Evolutionary conservation across 2,888 invertebrate species (phyloP).

Genomic region (Anorthoa munda): DNA sequence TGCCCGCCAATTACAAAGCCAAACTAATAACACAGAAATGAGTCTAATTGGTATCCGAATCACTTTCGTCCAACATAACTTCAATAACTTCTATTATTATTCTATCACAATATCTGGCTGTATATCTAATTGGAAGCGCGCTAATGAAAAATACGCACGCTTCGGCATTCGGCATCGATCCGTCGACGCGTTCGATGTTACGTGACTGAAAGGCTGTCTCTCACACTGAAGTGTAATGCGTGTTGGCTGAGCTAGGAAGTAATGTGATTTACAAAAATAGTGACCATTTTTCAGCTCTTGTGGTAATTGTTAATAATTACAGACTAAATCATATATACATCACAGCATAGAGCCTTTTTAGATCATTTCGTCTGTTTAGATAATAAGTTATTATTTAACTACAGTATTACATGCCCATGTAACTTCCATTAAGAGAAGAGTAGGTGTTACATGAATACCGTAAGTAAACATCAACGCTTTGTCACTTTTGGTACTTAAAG

Average conservation of each 20-base stretch:
- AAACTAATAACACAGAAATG: slow-evolving; percentile 13
- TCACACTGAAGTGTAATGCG: slow-evolving; percentile 70
- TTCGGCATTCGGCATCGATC: slow-evolving; percentile 85
- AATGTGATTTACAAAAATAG: not conserved
- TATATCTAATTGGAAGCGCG: slow-evolving; percentile 67
- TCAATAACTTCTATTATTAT: slow-evolving; percentile 48
- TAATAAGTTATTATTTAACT: too few species aligned
- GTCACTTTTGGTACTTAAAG: too few species aligned
- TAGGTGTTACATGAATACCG: too few species aligned
- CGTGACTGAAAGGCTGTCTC: slow-evolving; percentile 75
- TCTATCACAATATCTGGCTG: slow-evolving; percentile 48
- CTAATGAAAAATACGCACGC: slow-evolving; percentile 89
- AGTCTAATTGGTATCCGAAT: slow-evolving; percentile 18
- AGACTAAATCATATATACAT: too few species aligned
- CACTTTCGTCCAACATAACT: slow-evolving; percentile 29
- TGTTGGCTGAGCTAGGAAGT: not conserved
- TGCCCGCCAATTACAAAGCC: slow-evolving; percentile 4
- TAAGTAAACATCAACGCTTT: too few species aligned
- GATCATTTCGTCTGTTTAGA: too few species aligned
- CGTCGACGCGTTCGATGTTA: slow-evolving; percentile 83
- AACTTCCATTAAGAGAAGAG: too few species aligned
- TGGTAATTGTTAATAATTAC: too few species aligned
- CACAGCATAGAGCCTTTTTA: too few species aligned
- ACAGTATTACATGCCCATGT: too few species aligned
- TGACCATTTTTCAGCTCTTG: too few species aligned